phyloP scores from a whole-genome alignment of 2,797 vertebrate genomes.

The Chiroxiphia lanceolata region DNA sequence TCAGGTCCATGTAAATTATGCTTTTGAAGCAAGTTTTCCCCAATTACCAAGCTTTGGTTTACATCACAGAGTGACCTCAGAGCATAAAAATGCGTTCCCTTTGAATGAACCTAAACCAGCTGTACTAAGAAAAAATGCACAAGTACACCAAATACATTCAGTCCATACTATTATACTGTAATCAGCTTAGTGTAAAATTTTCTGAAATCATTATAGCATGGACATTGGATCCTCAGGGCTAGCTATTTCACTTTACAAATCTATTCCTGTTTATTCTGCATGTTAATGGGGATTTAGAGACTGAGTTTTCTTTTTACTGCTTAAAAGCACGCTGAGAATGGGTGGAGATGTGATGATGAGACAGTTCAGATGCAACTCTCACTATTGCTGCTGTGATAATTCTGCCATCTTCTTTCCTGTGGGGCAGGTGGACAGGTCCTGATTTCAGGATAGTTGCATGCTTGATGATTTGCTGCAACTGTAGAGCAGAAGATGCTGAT shows the following conservation, averaged over 20 bases:
- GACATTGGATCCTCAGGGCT: neutral
- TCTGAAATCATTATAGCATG: neutral
- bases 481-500: neutral
- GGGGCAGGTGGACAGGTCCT: neutral
- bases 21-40: neutral
- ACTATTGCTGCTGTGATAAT: neutral
- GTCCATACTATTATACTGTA: neutral
- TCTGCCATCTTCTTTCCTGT: neutral
- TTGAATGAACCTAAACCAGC: neutral
- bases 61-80: neutral
- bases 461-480: neutral
- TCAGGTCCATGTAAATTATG: neutral
- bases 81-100: neutral
- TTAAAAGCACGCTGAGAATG: fast-evolving
- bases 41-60: neutral
- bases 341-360: neutral
- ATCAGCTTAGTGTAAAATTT: neutral
- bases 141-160: neutral
- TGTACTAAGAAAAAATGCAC: neutral
- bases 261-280: neutral
- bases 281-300: neutral
- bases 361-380: neutral
- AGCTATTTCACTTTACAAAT: neutral
- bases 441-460: neutral
- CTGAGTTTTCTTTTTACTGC: neutral